A percentile compares a stretch with the other conserved stretches of the same genome.
These are phyloP conservation scores for Drosophila mimetica DNA, from an alignment of 2,888 invertebrate genomes.

Conservation along the genomic window DNA sequence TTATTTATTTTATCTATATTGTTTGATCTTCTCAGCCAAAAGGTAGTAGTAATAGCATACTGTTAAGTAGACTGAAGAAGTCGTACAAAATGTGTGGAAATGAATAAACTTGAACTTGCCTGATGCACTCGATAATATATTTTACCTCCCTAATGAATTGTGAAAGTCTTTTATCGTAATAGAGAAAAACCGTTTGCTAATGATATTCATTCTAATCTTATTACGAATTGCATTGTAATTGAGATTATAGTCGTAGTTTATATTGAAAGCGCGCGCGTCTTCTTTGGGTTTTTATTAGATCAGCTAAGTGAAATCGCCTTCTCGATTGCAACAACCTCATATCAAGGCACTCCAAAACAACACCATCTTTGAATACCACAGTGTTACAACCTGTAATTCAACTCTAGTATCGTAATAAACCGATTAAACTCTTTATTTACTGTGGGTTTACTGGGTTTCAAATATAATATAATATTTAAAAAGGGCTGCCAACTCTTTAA, in stretches of 20 bases:
- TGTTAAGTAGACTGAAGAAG: not conserved
- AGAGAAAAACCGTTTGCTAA: conserved; percentile 44
- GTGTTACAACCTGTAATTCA: conserved; percentile 64
- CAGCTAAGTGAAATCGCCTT: conserved; percentile 11
- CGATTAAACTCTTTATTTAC: conserved; percentile 12
- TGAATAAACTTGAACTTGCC: not conserved
- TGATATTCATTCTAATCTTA: conserved; percentile 59
- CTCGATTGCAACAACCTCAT: conserved; percentile 38
- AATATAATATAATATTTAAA: too few relatives aligned
- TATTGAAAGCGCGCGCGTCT: conserved; percentile 35
- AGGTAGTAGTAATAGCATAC: not conserved
- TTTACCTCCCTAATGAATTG: conserved; percentile 27
- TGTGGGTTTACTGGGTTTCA: too few relatives aligned
- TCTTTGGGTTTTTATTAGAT: conserved; percentile 19
- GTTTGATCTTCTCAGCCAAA: conserved; percentile 2
- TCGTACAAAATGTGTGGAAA: not conserved
- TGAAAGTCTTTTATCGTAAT: conserved; percentile 27
- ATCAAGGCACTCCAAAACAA: conserved; percentile 51
- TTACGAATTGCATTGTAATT: conserved; percentile 53
- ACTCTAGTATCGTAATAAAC: conserved; percentile 53
- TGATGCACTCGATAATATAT: conserved; percentile 12
- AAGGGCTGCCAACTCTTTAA: too few relatives aligned
- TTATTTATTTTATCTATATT: conserved; percentile 4
- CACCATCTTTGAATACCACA: conserved; percentile 56
- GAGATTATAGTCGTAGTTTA: conserved; percentile 60